Evolutionary conservation across 1,140 invertebrate genomes (phyloP), one percentile per base, ranked within the genome.

Genomic region (Cheumatopsyche charites): DNA sequence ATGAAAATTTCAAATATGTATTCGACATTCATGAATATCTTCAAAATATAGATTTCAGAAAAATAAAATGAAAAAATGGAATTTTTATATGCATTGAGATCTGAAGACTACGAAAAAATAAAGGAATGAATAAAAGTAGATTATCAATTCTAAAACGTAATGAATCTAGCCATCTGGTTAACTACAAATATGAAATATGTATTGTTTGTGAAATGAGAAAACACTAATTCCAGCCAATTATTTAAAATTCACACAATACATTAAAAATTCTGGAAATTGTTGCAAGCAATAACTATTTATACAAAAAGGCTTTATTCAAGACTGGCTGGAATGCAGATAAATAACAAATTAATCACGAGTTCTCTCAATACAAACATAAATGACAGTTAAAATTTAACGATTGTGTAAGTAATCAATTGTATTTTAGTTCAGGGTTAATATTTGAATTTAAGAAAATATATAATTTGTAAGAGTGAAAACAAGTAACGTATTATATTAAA

Each of bases 281-380:
- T 58, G 23, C 55, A 58, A 58, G 55, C 55, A 23, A 58, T 25
- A 58, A 58, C 55, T 23, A 58, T 19, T 58, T 17, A 58, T 58
- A 25, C 12, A 12, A 23, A 52, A 23, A 58, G 19, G 55, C 55
- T 58, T 58, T 19, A 58, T 58, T 58, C 55, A 58, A 23, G 55
- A 58, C 55, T 58, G 55, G 55, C 55, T 23, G 55, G 55, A 58
- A 58, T 2, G 13, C 43, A 13, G 43, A 47, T 3, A 47, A 6
- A 47, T n/a, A 47, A 15, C 11, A 47, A 2, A 47, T 47, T n/a
- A n/a, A n/a, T n/a, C n/a, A 36, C 9, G 29, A 36, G 29, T 36
- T 36, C 29, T 36, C 9, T 36, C 29, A 36, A 36, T 36, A 36
- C 29, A 3, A 36, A 36, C 29, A 36, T 36, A 36, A 36, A 36